Conservation (phyloP, 2,797 vertebrate genomes). For the Gorsachius magnificus region DNA sequence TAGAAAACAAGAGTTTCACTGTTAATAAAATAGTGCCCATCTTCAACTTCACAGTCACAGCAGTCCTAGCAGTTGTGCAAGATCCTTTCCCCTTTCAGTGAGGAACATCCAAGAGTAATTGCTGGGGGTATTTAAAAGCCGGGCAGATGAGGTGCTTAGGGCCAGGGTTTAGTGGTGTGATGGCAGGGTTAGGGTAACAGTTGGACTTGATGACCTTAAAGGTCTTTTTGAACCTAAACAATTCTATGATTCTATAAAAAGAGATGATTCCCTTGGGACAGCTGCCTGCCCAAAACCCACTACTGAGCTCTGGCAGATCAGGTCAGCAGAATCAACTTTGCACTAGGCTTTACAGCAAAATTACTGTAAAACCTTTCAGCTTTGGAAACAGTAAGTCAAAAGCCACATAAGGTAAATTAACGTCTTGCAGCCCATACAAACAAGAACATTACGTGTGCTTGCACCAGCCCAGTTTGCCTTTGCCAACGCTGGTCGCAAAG, state of each 20-base stretch:
- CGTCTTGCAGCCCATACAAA: background rate
- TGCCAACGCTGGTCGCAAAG: background rate
- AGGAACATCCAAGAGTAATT: background rate
- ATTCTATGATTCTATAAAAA: background rate
- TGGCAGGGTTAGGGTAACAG: too few species aligned
- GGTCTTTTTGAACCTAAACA: too few species aligned
- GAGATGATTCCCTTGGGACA: background rate
- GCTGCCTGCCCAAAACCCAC: background rate
- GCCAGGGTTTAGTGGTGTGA: too few species aligned
- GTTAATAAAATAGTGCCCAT: background rate
- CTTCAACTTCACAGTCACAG: background rate
- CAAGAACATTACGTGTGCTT: rapidly evolving
- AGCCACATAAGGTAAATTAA: background rate
- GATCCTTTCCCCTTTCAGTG: background rate
- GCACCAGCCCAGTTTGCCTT: background rate
- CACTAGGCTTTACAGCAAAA: background rate
- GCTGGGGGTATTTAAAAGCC: too few species aligned
- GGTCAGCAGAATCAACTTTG: background rate
- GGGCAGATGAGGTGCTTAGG: too few species aligned
- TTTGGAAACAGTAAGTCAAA: background rate
- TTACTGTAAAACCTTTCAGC: background rate
- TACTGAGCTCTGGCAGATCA: background rate
- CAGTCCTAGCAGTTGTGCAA: background rate
- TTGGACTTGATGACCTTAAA: too few species aligned
- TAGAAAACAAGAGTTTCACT: background rate